Conservation (phyloP, 2,888 invertebrate species). For the Drosophila lacicola region DNA sequence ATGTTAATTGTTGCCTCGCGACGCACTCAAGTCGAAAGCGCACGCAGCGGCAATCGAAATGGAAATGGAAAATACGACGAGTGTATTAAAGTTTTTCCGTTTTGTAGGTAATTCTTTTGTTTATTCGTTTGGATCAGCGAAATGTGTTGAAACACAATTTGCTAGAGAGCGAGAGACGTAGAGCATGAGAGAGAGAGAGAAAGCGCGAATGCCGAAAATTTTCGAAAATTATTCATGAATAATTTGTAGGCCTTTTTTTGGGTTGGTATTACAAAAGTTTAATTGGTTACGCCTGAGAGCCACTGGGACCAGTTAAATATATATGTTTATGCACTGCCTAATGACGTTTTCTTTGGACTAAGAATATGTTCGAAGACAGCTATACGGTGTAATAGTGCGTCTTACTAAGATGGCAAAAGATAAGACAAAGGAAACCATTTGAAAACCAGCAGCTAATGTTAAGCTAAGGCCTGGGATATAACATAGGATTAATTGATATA, state of each 20-base stretch:
- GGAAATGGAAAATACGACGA: constrained; percentile 54
- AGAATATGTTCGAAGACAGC: constrained; percentile 1
- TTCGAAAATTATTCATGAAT: constrained; percentile 71
- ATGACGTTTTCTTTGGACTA: constrained; percentile 17
- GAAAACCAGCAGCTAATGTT: not conserved
- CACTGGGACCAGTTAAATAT: constrained; percentile 23
- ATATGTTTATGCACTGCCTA: constrained; percentile 17
- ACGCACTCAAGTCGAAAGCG: constrained; percentile 77
- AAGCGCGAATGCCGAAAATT: constrained; percentile 32
- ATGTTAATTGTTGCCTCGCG: constrained; percentile 75
- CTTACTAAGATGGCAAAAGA: constrained; percentile 4
- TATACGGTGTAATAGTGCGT: not conserved
- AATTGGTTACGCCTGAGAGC: constrained; percentile 76
- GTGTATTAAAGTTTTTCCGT: constrained; percentile 51
- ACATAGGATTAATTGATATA: no score
- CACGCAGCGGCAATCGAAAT: constrained; percentile 63
- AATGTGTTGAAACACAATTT: constrained; percentile 57
- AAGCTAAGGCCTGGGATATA: no score
- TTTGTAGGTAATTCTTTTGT: constrained; percentile 60
- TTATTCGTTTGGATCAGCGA: constrained; percentile 27
- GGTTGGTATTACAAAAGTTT: constrained; percentile 54
- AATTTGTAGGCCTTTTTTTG: constrained; percentile 56
- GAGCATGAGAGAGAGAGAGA: not conserved
- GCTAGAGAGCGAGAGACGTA: constrained; percentile 2
- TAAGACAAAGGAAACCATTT: not conserved